phyloP scores from a whole-genome alignment of 2,888 invertebrate genomes.

The Luffia ferchaultella region DNA sequence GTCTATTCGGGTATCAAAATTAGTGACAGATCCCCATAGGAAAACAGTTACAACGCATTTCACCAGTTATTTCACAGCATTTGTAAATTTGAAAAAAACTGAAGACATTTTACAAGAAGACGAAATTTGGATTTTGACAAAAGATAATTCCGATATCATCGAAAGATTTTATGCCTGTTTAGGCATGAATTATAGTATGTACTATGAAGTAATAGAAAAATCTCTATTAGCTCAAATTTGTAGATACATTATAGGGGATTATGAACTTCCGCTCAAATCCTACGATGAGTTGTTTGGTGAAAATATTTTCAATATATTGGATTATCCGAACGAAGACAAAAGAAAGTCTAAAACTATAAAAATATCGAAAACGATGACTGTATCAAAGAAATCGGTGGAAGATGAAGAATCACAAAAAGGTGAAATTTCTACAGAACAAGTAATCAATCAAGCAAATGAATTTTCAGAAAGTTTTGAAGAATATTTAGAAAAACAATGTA shows the following conservation, averaged over 20 bases:
- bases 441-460: conserved; percentile 16
- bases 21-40: conserved; percentile 60
- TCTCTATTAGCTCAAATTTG: conserved; percentile 57
- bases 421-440: conserved; percentile 21
- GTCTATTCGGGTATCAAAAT: conserved; percentile 45
- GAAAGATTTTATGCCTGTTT: conserved; percentile 67
- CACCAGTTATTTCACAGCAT: conserved; percentile 66
- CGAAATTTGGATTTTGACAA: conserved; percentile 43
- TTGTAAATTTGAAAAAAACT: conserved; percentile 52
- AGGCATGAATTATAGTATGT: conserved; percentile 67
- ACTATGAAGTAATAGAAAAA: conserved; percentile 63
- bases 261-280: conserved; percentile 32
- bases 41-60: conserved; percentile 34
- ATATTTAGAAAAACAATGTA: no score
- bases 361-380: conserved; percentile 23
- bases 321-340: conserved; percentile 43
- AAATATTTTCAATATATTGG: conserved; percentile 34
- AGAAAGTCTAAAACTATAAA: conserved; percentile 42
- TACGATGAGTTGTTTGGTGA: conserved; percentile 44
- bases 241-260: conserved; percentile 52
- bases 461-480: conserved; percentile 26
- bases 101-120: conserved; percentile 45
- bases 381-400: conserved; percentile 29
- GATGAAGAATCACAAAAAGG: conserved; percentile 33
- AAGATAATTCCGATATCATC: conserved; percentile 53